Evolutionary conservation across 2,797 vertebrate species (phyloP).

Genomic region (Amblyraja radiata): DNA sequence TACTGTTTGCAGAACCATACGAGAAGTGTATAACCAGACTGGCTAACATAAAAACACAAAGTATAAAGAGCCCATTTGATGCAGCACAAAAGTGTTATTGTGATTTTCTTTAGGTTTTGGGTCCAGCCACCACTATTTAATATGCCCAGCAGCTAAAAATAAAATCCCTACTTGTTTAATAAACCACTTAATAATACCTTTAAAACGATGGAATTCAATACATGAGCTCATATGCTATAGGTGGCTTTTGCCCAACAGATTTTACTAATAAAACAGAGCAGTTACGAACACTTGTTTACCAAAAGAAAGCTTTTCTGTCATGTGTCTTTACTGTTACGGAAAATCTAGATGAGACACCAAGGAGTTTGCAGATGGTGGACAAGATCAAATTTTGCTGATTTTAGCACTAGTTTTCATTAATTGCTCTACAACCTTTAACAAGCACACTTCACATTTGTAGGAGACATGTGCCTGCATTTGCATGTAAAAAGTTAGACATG

Average conservation of each 20-base stretch:
- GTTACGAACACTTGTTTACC: not conserved
- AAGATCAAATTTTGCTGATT: not conserved
- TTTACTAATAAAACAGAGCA: not conserved
- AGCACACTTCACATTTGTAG: too few relatives aligned
- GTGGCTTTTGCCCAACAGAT: not conserved
- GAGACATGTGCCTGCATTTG: too few relatives aligned
- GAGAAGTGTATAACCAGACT: not conserved
- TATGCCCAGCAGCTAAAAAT: not conserved
- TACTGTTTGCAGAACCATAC: not conserved
- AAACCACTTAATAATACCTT: not conserved
- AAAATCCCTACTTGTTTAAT: constrained; percentile 24
- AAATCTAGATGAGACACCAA: not conserved
- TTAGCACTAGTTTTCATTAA: not conserved
- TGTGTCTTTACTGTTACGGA: not conserved
- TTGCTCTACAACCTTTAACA: too few relatives aligned
- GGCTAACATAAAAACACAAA: not conserved
- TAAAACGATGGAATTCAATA: not conserved
- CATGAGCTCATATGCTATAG: not conserved
- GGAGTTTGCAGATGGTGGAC: not conserved
- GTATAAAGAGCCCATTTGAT: constrained; percentile 25
- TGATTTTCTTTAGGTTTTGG: constrained; percentile 4
- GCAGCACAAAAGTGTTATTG: constrained; percentile 17
- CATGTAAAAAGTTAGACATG: too few relatives aligned
- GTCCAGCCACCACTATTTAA: constrained; percentile 23
- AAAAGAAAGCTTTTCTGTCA: not conserved